Base-by-base conservation (phyloP, 1,140 invertebrate species). In the Elysia chlorotica region DNA sequence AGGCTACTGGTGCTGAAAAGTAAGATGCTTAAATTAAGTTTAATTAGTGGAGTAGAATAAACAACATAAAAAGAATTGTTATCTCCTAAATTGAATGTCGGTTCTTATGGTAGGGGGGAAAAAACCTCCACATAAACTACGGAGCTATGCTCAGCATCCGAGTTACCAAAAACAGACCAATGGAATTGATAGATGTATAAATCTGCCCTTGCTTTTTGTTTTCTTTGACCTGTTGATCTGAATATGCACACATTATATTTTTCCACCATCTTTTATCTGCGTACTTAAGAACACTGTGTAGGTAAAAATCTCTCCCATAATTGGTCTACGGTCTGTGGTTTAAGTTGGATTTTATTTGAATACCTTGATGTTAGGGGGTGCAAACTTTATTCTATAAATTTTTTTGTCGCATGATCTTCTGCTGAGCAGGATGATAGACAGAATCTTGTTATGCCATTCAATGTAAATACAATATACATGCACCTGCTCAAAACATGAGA, bases 1-100 rank as follows among this genome's bases (percentile, higher is more conserved):
- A 74, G 33, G 73, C 59, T 28, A 53, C 41, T 54, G 74, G 76
- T 19, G 33, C 66, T 65, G 78, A 77, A 74, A 77, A 56, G 78
- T 79, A 66, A 75, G 76, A 63, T 35, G 14, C 5, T 54, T 48
- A 25, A 0, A 33, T 1, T n/a, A 30, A 0, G 35, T 21, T 30
- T 37, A 19, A 21, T 21, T 33, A 65, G 35, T n/a, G 1, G 19
- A 36, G 62, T 21, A 31, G 62, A 10, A 31, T 21, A 17, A 14
- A 59, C 1, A 57, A 70, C 10, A 37, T n/a, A 33, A 17, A 5
- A 28, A 36, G 3, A 53, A 67, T 41, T 10, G 14, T n/a, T n/a
- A n/a, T n/a, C n/a, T n/a, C n/a, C n/a, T n/a, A n/a, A 36, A 19
- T 63, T 28, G 28, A 30, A 10, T 63, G 21, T 10, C 35, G 14